A percentile compares a stretch with the other conserved stretches of the same genome.
Evolutionary conservation across 2,888 invertebrate species (phyloP).

Genomic region (Ariolimax columbianus): DNA sequence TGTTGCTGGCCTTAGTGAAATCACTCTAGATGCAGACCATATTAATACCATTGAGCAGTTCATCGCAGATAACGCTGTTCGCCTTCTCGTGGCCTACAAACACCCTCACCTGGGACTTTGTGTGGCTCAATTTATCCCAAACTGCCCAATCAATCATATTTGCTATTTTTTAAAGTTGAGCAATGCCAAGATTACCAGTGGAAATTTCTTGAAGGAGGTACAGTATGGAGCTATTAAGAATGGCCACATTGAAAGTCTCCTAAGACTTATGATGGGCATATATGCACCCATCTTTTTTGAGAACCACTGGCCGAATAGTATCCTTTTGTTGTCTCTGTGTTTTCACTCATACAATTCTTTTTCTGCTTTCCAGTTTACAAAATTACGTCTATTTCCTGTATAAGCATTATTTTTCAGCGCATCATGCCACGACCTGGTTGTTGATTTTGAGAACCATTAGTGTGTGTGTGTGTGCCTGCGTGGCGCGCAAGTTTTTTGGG

Average conservation of each 20-base stretch:
- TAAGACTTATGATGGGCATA: slow-evolving; percentile 77
- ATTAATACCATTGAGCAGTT: slow-evolving; percentile 70
- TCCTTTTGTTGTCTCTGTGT: slow-evolving; percentile 68
- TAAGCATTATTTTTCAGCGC: too few species aligned
- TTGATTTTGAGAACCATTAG: too few species aligned
- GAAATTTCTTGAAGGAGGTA: slow-evolving; percentile 73
- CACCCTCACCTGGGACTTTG: slow-evolving; percentile 73
- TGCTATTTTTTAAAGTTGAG: slow-evolving; percentile 76
- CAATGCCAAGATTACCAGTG: slow-evolving; percentile 63
- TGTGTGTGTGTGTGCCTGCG: too few species aligned
- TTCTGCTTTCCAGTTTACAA: too few species aligned
- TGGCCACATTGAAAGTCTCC: slow-evolving; percentile 76
- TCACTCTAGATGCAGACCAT: slow-evolving; percentile 72
- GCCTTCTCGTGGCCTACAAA: slow-evolving; percentile 74
- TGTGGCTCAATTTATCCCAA: slow-evolving; percentile 72
- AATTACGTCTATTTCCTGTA: too few species aligned
- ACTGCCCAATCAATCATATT: slow-evolving; percentile 71
- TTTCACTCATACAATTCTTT: too few species aligned
- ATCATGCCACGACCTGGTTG: too few species aligned
- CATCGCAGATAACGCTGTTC: slow-evolving; percentile 63
- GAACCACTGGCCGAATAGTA: slow-evolving; percentile 90
- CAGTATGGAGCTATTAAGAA: slow-evolving; percentile 77
- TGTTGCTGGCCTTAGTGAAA: slow-evolving; percentile 64
- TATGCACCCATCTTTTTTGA: slow-evolving; percentile 86
- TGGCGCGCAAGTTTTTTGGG: too few species aligned